Conservation (phyloP, 1,140 invertebrate species). For the Conus ventricosus region DNA sequence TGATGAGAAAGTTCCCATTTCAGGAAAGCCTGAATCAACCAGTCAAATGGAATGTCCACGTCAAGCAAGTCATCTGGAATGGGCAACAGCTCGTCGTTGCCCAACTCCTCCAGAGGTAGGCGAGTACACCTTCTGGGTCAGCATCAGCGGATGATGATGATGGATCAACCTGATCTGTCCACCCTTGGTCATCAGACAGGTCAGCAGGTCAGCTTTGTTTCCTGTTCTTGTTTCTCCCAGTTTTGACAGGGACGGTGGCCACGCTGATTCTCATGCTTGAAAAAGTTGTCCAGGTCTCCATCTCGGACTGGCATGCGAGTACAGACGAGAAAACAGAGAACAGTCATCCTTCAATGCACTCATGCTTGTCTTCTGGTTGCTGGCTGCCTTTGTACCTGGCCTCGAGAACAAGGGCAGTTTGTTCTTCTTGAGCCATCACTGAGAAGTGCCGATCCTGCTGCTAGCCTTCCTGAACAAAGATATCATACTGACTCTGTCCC, state of each 20-base stretch:
- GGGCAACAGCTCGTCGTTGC: too few species aligned
- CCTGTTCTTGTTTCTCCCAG: too few species aligned
- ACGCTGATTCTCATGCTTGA: background rate
- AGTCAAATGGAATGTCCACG: too few species aligned
- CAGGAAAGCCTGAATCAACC: rapidly evolving
- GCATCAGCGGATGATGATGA: too few species aligned
- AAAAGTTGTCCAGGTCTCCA: background rate
- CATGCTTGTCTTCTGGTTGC: background rate
- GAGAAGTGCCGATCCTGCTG: background rate
- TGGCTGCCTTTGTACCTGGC: background rate
- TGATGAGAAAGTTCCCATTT: too few species aligned
- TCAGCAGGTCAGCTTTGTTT: background rate
- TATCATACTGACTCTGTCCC: background rate
- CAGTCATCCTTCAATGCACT: background rate
- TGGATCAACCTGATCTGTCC: too few species aligned
- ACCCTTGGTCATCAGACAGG: too few species aligned
- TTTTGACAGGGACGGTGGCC: too few species aligned
- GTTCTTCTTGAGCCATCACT: background rate
- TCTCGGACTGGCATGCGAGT: background rate
- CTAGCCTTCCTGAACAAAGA: background rate
- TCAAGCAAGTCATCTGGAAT: too few species aligned
- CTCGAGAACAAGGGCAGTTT: background rate
- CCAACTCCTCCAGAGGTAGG: too few species aligned
- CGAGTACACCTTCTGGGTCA: too few species aligned
- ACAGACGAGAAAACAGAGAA: background rate